phyloP scores from a whole-genome alignment of 2,888 invertebrate species.

The Arge pagana region DNA sequence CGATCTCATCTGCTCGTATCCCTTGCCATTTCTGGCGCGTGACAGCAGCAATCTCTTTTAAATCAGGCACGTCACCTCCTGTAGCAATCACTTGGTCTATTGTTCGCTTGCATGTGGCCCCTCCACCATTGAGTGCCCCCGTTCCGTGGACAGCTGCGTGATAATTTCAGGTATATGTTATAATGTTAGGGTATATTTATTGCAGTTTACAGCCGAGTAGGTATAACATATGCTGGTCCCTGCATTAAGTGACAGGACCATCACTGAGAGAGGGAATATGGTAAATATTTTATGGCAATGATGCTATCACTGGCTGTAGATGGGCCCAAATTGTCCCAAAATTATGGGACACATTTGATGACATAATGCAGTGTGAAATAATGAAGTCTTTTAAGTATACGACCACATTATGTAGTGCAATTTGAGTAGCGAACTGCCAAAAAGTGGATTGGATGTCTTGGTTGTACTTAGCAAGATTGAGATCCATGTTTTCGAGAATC shows the following conservation, averaged over 20 bases:
- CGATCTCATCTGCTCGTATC: slow-evolving; percentile 31
- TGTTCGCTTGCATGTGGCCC: slow-evolving; percentile 47
- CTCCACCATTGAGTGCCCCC: slow-evolving; percentile 47
- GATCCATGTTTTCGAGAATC: slow-evolving; percentile 27
- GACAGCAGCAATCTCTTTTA: slow-evolving; percentile 33
- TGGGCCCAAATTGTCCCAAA: slow-evolving; percentile 42
- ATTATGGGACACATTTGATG: slow-evolving; percentile 40
- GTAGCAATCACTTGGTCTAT: slow-evolving; percentile 43
- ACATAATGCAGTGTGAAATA: slow-evolving; percentile 40
- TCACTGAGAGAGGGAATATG: slow-evolving; percentile 46
- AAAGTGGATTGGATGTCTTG: slow-evolving; percentile 28
- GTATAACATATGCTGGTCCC: slow-evolving; percentile 44
- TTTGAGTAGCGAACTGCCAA: slow-evolving; percentile 28
- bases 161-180: slow-evolving; percentile 40
- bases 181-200: slow-evolving; percentile 35
- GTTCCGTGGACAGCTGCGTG: slow-evolving; percentile 45
- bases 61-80: slow-evolving; percentile 41
- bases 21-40: slow-evolving; percentile 31
- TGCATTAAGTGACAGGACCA: slow-evolving; percentile 46
- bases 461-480: slow-evolving; percentile 23
- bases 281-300: slow-evolving; percentile 35
- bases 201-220: slow-evolving; percentile 38
- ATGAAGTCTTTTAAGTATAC: slow-evolving; percentile 25
- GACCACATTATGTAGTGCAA: slow-evolving; percentile 30
- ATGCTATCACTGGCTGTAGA: slow-evolving; percentile 36